These are phyloP conservation scores for Bradypodion pumilum DNA, from an alignment of 2,797 vertebrate species.

Conservation along the genomic window DNA sequence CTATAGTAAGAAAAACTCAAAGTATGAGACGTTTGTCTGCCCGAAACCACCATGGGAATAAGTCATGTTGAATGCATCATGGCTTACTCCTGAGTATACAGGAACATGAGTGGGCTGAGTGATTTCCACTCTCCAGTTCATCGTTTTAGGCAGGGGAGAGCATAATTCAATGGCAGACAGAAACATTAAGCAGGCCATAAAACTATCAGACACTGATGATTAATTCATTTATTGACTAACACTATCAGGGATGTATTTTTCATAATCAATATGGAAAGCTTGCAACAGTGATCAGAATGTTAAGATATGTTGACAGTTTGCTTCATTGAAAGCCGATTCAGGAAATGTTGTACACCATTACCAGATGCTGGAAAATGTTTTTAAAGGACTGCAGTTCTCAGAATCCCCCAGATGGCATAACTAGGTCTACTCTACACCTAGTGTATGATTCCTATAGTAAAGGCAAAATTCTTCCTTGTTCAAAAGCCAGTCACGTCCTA, in stretches of 20 bases:
- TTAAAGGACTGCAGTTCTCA: not conserved
- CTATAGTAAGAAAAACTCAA: too few species aligned
- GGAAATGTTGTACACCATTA: not conserved
- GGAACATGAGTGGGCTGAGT: not conserved
- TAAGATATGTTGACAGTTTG: conserved; percentile 42
- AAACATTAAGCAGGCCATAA: conserved; percentile 67
- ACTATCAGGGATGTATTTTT: conserved; percentile 70
- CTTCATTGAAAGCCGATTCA: conserved; percentile 29
- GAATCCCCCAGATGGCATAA: not conserved
- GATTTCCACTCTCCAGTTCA: conserved; percentile 65
- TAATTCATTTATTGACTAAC: conserved; percentile 63
- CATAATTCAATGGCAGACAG: conserved; percentile 72
- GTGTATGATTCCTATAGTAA: too few species aligned
- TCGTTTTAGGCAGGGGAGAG: conserved; percentile 59
- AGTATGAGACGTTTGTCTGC: too few species aligned
- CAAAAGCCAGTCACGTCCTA: too few species aligned
- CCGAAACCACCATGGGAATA: not conserved
- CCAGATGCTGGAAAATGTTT: too few species aligned
- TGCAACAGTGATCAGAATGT: conserved; percentile 68
- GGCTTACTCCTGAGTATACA: too few species aligned
- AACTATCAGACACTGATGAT: conserved; percentile 57
- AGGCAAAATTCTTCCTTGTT: too few species aligned
- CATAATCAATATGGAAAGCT: conserved; percentile 67
- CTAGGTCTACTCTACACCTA: too few species aligned
- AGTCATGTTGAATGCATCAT: too few species aligned